Conservation (phyloP, 2,797 vertebrate species). For the Thamnophis elegans region DNA sequence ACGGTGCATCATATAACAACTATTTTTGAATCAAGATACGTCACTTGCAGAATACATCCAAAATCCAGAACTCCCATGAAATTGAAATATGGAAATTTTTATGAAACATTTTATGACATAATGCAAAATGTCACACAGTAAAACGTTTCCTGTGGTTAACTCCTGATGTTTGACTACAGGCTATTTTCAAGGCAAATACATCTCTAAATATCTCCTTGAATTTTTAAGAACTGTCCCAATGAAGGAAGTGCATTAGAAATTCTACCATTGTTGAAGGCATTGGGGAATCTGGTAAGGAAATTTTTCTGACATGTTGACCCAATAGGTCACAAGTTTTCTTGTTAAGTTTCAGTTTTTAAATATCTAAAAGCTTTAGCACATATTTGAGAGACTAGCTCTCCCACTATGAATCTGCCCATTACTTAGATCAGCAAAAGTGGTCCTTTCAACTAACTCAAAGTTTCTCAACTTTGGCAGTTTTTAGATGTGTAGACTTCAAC, state of each 20-base stretch:
- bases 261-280: neutral
- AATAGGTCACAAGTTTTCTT: neutral
- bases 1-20: neutral
- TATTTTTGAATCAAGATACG: neutral
- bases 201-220: neutral
- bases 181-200: neutral
- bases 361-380: neutral
- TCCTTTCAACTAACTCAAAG: neutral
- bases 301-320: neutral
- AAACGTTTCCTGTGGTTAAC: neutral
- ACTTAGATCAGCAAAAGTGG: neutral
- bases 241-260: neutral
- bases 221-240: neutral
- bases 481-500: neutral
- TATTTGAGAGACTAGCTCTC: neutral
- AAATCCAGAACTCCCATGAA: neutral
- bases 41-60: neutral
- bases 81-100: neutral
- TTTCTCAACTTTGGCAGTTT: neutral
- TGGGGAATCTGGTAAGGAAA: neutral
- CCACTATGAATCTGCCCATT: neutral
- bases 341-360: neutral
- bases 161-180: neutral
- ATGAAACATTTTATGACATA: neutral
- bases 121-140: neutral